Percentiles rank a stretch among this genome's conserved stretches.
Evolutionary conservation across 1,140 invertebrate species (phyloP).

Genomic region (Pseudachorutes palmiensis): DNA sequence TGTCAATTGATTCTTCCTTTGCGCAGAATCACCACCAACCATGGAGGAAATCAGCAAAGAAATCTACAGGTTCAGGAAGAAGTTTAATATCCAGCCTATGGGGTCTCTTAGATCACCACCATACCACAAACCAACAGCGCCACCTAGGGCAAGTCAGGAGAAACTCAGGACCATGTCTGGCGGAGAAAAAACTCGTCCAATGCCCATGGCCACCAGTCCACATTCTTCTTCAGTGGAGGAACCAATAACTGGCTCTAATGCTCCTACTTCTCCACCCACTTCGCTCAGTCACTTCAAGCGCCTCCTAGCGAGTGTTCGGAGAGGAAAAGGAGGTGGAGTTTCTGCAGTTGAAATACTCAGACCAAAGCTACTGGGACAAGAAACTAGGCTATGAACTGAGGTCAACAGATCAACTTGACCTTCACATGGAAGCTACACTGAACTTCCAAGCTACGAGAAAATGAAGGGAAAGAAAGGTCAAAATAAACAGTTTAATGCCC

Average conservation of each 20-base stretch:
- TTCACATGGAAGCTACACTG: no score
- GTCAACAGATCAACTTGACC: no score
- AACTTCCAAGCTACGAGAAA: no score
- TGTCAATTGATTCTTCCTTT: not conserved
- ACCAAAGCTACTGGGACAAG: conserved; percentile 25
- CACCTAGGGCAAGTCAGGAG: no score
- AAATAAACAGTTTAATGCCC: no score
- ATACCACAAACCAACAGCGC: not conserved
- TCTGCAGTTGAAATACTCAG: conserved; percentile 36
- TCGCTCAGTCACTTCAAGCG: conserved; percentile 35
- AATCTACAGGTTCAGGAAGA: conserved; percentile 38
- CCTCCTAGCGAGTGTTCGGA: conserved; percentile 24
- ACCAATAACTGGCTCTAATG: not conserved
- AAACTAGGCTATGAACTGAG: conserved; percentile 30
- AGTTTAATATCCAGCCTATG: conserved; percentile 37
- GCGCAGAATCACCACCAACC: conserved; percentile 37
- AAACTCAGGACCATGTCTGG: no score
- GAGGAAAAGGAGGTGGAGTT: conserved; percentile 15
- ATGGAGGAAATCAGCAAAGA: conserved; percentile 38
- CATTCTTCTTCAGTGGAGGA: not conserved
- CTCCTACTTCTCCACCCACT: conserved; percentile 9
- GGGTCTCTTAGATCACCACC: conserved; percentile 11
- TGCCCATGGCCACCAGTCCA: no score
- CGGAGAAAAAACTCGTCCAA: no score
- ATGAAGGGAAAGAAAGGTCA: no score